Percentiles rank a stretch among this genome's conserved stretches.
phyloP scores from a whole-genome alignment of 2,888 invertebrate genomes.

The Lathronympha strigana region DNA sequence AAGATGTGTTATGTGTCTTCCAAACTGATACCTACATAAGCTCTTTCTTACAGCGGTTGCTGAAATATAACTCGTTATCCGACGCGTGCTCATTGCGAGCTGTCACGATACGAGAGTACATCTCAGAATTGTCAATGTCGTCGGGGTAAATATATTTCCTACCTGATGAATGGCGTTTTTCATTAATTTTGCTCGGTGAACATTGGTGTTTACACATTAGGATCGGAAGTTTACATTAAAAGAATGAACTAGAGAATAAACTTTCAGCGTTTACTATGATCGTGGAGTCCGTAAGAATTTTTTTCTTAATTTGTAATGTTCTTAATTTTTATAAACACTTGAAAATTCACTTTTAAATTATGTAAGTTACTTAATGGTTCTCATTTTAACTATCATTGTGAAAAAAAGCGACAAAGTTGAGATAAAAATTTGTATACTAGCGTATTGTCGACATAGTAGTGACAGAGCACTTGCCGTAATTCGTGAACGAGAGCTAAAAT shows the following conservation, averaged over 20 bases:
- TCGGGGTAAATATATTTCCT: slow-evolving; percentile 15
- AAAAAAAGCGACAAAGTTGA: no score
- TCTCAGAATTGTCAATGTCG: slow-evolving; percentile 26
- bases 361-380: no score
- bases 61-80: slow-evolving; percentile 33
- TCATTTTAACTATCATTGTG: no score
- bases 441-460: background rate
- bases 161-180: background rate
- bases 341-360: no score
- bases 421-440: no score
- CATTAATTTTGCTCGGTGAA: background rate
- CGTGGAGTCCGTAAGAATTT: no score
- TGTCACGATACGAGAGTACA: slow-evolving; percentile 34
- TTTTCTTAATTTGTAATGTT: no score
- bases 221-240: background rate
- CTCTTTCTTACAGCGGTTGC: slow-evolving; percentile 1
- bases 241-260: no score
- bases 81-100: slow-evolving; percentile 35
- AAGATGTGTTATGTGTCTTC: slow-evolving; percentile 49
- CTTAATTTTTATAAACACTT: no score
- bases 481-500: slow-evolving; percentile 21
- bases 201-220: no score
- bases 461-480: slow-evolving; percentile 9
- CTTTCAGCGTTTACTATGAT: no score
- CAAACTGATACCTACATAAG: slow-evolving; percentile 7